Percentiles rank a stretch among this genome's conserved stretches.
Conservation (phyloP, 2,797 vertebrate species). For the Crax fasciolata region DNA sequence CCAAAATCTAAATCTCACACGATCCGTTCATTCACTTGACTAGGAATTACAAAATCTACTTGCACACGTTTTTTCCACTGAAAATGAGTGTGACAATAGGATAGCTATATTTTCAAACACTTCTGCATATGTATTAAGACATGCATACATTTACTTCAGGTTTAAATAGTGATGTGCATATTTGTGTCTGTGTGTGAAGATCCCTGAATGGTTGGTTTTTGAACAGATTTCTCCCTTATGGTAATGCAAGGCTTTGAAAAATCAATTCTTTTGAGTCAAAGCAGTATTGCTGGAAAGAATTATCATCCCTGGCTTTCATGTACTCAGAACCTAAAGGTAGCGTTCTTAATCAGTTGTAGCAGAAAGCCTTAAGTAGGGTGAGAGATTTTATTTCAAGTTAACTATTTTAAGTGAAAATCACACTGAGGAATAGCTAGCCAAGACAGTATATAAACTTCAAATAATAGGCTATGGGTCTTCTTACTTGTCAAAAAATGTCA, state of each 20-base stretch:
- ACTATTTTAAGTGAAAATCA: slow-evolving; percentile 27
- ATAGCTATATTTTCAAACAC: background rate
- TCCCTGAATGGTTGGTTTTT: background rate
- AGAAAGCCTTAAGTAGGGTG: slow-evolving; percentile 3
- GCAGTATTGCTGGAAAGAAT: slow-evolving; percentile 9
- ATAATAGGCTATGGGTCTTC: background rate
- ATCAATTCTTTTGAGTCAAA: slow-evolving; percentile 30
- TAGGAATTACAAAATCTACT: background rate
- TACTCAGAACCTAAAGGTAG: background rate
- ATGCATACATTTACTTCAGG: background rate
- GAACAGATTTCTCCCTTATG: slow-evolving; percentile 2
- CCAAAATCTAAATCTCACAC: background rate
- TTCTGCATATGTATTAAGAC: background rate
- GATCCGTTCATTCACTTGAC: background rate
- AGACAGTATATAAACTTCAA: background rate
- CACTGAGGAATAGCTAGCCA: slow-evolving; percentile 8
- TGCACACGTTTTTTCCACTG: background rate
- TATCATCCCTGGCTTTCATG: slow-evolving; percentile 37
- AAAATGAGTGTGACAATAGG: background rate
- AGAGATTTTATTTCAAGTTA: slow-evolving; percentile 2
- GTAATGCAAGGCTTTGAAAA: slow-evolving; percentile 45
- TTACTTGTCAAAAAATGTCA: background rate
- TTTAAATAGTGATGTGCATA: slow-evolving; percentile 1
- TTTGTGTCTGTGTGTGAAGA: background rate
- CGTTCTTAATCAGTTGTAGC: slow-evolving; percentile 27